Evolutionary conservation across 2,888 invertebrate species (phyloP).

Genomic region (Parapristionchus giblindavisi): DNA sequence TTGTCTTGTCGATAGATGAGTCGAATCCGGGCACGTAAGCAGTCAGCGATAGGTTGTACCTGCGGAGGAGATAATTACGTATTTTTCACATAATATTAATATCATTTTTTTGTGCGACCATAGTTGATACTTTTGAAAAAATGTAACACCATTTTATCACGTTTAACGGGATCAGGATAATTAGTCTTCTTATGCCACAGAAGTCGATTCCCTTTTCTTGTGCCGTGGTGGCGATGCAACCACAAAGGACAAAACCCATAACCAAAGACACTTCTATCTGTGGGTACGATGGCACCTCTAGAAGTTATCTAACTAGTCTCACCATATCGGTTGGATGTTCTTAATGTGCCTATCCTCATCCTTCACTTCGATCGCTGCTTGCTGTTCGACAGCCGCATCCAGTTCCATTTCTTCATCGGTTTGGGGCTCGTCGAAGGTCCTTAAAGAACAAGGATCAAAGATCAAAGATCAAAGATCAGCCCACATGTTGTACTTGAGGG

Average conservation of each 20-base stretch:
- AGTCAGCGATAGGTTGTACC: constrained; percentile 36
- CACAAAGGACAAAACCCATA: too few species aligned
- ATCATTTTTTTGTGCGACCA: too few species aligned
- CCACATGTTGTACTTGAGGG: constrained; percentile 33
- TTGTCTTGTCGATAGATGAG: background rate
- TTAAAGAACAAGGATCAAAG: background rate
- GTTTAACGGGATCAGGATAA: too few species aligned
- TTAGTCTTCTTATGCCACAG: too few species aligned
- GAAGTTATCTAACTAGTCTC: background rate
- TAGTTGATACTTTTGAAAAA: too few species aligned
- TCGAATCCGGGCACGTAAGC: constrained; percentile 26
- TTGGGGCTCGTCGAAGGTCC: background rate
- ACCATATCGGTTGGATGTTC: constrained; percentile 8
- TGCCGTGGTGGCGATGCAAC: too few species aligned
- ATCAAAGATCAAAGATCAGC: background rate
- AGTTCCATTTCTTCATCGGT: constrained; percentile 8
- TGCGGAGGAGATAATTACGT: background rate
- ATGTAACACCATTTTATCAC: too few species aligned
- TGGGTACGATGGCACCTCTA: background rate
- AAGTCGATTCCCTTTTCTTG: too few species aligned
- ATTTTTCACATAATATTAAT: background rate
- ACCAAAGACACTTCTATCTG: background rate
- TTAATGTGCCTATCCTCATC: constrained; percentile 31
- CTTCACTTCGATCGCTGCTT: constrained; percentile 21
- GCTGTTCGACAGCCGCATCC: background rate